Conservation (phyloP, 2,113 vertebrate genomes). For the Sardina pilchardus region DNA sequence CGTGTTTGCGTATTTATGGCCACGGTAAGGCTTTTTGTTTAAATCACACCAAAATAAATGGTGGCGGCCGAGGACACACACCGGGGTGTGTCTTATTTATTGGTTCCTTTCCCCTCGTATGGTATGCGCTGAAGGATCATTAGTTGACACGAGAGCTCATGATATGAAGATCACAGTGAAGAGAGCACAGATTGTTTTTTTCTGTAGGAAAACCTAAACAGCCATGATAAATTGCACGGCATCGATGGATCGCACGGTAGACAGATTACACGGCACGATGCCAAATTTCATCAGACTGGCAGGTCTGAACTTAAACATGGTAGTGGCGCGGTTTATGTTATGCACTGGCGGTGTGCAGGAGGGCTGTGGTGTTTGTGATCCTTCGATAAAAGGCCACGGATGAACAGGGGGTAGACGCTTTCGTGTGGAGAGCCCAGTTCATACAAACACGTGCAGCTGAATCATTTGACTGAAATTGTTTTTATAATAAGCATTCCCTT, state of each 20-base stretch:
- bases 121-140: constrained; percentile 1
- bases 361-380: not conserved
- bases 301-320: constrained; percentile 7
- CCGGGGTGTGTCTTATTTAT: not conserved
- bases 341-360: not conserved
- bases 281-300: not conserved
- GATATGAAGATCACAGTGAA: not conserved
- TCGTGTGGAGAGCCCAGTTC: not conserved
- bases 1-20: constrained; percentile 5
- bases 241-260: not conserved
- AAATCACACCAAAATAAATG: constrained; percentile 24
- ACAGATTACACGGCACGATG: not conserved
- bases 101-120: not conserved
- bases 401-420: not conserved
- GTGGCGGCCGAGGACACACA: not conserved
- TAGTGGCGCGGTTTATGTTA: not conserved
- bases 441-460: constrained; percentile 10
- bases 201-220: not conserved
- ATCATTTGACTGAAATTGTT: not conserved
- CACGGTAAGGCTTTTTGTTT: not conserved
- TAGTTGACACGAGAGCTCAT: not conserved
- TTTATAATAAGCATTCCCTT: constrained; percentile 7
- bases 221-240: not conserved
- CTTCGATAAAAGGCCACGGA: not conserved
- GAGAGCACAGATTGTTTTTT: not conserved